A percentile compares a stretch with the other conserved stretches of the same genome.
phyloP scores from a whole-genome alignment of 2,797 vertebrate species.

The Mormyrops attenuatus region DNA sequence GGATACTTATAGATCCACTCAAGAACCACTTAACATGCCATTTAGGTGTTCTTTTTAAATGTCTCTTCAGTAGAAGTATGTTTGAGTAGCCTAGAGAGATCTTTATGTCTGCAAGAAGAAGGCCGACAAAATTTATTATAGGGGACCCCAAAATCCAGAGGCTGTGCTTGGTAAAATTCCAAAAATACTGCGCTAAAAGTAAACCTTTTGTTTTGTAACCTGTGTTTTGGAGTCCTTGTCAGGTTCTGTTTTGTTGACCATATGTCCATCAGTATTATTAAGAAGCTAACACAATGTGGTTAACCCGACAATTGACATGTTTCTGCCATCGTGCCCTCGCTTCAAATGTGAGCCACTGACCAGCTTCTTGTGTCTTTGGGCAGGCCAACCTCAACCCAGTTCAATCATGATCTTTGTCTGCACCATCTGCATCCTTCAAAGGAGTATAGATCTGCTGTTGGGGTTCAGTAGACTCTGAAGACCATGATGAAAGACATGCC shows the following conservation, averaged over 20 bases:
- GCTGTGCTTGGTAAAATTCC: neutral
- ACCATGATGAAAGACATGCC: neutral
- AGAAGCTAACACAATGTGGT: neutral
- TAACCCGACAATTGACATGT: neutral
- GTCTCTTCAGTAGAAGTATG: neutral
- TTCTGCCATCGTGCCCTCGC: neutral
- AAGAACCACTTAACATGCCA: neutral
- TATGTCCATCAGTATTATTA: neutral
- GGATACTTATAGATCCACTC: neutral
- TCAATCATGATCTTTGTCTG: neutral
- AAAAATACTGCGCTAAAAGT: neutral
- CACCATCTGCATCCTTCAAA: neutral
- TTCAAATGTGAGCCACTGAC: neutral
- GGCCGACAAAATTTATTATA: neutral
- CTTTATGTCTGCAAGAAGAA: neutral
- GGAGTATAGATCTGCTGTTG: neutral
- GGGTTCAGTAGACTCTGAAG: neutral
- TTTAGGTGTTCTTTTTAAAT: neutral
- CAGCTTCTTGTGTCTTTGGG: neutral
- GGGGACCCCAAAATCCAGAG: neutral
- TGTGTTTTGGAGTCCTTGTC: neutral
- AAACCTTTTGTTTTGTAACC: neutral
- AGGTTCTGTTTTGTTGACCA: neutral
- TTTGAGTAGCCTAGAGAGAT: neutral
- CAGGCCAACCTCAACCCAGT: neutral